phyloP scores from a whole-genome alignment of 2,888 invertebrate species.

The Synergus laeviventris region DNA sequence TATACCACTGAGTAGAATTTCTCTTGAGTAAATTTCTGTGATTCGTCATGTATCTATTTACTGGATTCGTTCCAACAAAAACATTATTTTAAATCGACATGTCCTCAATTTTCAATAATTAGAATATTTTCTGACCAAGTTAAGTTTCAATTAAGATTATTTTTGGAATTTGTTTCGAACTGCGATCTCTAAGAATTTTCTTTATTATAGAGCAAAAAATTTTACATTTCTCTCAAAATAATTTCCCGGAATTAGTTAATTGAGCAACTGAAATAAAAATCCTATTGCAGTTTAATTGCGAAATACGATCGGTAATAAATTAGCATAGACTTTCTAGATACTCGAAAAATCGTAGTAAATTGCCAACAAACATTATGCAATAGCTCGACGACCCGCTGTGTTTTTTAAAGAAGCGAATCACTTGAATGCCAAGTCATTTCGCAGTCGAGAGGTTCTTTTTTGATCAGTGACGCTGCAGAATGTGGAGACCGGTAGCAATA shows the following conservation, averaged over 20 bases:
- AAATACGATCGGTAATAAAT: neutral
- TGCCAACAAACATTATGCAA: neutral
- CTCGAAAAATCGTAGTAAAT: neutral
- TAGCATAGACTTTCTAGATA: neutral
- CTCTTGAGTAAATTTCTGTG: neutral
- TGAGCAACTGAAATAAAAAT: neutral
- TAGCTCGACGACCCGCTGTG: neutral
- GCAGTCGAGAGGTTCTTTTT: neutral
- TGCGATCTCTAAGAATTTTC: neutral
- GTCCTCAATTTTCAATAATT: neutral
- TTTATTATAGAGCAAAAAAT: neutral
- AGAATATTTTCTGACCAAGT: neutral
- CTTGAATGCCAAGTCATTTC: neutral
- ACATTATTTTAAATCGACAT: neutral
- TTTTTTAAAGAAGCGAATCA: neutral
- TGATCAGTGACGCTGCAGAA: neutral
- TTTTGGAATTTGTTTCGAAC: neutral
- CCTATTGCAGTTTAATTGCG: neutral
- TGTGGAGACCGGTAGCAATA: neutral
- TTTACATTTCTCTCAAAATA: neutral
- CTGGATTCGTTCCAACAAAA: neutral
- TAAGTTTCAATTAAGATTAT: neutral
- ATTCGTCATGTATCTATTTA: too few species aligned
- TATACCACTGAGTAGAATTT: neutral
- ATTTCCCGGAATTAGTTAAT: neutral